Percentiles rank a stretch among this genome's conserved stretches.
phyloP scores from a whole-genome alignment of 2,113 vertebrate genomes.

The Anguilla japonica region DNA sequence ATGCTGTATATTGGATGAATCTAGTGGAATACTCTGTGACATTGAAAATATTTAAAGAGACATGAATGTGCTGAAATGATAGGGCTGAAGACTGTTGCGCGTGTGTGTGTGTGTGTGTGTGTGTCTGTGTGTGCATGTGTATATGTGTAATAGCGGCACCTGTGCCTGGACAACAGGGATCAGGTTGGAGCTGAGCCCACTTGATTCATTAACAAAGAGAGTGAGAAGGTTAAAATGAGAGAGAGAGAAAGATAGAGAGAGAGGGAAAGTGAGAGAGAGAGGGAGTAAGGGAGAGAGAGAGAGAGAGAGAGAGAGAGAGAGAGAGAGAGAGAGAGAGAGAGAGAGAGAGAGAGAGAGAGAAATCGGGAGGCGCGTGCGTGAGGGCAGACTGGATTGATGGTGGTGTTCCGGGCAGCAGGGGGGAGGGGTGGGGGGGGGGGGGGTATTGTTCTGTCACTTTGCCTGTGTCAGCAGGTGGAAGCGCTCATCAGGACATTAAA shows the following conservation, averaged over 20 bases:
- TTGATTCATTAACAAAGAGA: neutral
- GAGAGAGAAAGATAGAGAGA: conserved; percentile 43
- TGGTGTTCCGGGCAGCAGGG: conserved; percentile 70
- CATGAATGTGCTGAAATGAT: neutral
- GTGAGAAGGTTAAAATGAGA: conserved; percentile 7
- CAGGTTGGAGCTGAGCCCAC: neutral
- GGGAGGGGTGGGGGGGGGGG: conserved; percentile 58
- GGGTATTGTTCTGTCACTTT: conserved; percentile 96
- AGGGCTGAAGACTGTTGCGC: conserved; percentile 2
- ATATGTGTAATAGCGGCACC: neutral
- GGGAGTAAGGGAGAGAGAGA: conserved; percentile 50
- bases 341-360: neutral
- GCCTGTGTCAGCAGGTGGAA: conserved; percentile 99
- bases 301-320: conserved; percentile 43
- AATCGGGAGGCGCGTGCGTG: conserved; percentile 11
- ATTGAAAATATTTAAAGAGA: neutral
- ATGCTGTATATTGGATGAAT: neutral
- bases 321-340: conserved; percentile 34
- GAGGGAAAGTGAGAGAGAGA: conserved; percentile 41
- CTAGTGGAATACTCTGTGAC: neutral
- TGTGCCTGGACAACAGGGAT: neutral
- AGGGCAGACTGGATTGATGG: conserved; percentile 75
- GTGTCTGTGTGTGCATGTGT: conserved; percentile 33
- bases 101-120: conserved; percentile 25
- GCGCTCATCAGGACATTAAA: conserved; percentile 97